These are phyloP conservation scores for Apamea crenata DNA, from an alignment of 2,888 invertebrate species.

Conservation along the genomic window DNA sequence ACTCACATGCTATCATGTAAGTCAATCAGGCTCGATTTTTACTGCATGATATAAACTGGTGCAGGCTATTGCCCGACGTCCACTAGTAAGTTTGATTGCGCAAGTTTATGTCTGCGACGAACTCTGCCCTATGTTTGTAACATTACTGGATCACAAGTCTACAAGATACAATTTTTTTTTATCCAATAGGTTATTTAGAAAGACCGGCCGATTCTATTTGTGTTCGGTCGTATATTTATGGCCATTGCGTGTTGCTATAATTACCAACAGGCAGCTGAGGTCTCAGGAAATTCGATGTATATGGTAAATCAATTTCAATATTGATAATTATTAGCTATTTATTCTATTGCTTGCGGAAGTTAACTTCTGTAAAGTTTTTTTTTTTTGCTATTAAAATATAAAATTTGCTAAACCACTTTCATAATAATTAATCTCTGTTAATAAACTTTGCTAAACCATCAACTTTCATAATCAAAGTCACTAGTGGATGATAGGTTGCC, in stretches of 20 bases:
- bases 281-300: background rate
- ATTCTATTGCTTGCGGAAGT: background rate
- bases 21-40: background rate
- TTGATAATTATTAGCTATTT: background rate
- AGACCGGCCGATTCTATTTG: background rate
- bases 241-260: background rate
- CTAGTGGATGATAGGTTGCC: background rate
- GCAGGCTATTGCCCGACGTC: background rate
- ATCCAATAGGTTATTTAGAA: background rate
- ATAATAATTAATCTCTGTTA: too few species aligned
- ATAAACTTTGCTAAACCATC: too few species aligned
- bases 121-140: background rate
- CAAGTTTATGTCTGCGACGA: background rate
- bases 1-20: background rate
- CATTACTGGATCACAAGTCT: background rate
- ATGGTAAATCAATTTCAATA: background rate
- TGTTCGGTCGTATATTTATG: background rate
- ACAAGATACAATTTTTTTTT: background rate
- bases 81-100: conserved; percentile 10
- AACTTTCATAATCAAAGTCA: background rate
- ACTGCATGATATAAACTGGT: background rate
- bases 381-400: background rate
- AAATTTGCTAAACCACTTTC: too few species aligned
- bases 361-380: background rate
- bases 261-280: background rate